Conservation (phyloP, 2,888 invertebrate species). For the Alcis repandata region DNA sequence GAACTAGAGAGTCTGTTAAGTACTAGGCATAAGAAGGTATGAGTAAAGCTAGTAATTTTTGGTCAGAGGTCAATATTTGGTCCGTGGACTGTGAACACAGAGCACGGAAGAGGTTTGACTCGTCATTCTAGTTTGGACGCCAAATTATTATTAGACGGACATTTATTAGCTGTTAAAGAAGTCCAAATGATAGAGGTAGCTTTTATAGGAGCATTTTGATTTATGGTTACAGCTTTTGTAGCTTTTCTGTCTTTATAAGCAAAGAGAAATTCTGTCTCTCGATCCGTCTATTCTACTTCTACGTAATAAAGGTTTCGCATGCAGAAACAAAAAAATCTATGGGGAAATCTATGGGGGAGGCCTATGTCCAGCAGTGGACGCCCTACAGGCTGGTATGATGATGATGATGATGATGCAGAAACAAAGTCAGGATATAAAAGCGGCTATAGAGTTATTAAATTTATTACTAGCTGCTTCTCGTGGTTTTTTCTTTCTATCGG, state of each 20-base stretch:
- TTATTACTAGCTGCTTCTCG: too few relatives aligned
- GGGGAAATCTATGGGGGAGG: too few relatives aligned
- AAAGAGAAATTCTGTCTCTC: too few relatives aligned
- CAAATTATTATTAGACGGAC: neutral
- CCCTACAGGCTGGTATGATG: too few relatives aligned
- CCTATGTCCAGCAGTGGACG: too few relatives aligned
- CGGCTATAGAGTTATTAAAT: too few relatives aligned
- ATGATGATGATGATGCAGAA: too few relatives aligned
- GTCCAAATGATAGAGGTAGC: neutral
- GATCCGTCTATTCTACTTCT: too few relatives aligned
- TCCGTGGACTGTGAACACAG: constrained; percentile 44
- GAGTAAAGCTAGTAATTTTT: constrained; percentile 24
- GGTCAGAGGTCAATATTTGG: constrained; percentile 44
- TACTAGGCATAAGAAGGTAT: neutral
- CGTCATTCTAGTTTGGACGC: neutral
- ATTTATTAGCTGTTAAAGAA: neutral
- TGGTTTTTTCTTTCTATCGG: too few relatives aligned
- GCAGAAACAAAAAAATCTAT: too few relatives aligned
- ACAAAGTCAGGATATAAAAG: too few relatives aligned
- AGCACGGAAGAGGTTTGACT: constrained; percentile 46
- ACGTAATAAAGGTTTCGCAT: too few relatives aligned
- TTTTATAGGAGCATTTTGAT: neutral
- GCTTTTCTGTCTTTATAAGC: neutral
- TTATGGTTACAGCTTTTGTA: neutral
- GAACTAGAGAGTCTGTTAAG: neutral